These are phyloP conservation scores for Atethmia centrago DNA, from an alignment of 2,888 invertebrate genomes.

Conservation along the genomic window DNA sequence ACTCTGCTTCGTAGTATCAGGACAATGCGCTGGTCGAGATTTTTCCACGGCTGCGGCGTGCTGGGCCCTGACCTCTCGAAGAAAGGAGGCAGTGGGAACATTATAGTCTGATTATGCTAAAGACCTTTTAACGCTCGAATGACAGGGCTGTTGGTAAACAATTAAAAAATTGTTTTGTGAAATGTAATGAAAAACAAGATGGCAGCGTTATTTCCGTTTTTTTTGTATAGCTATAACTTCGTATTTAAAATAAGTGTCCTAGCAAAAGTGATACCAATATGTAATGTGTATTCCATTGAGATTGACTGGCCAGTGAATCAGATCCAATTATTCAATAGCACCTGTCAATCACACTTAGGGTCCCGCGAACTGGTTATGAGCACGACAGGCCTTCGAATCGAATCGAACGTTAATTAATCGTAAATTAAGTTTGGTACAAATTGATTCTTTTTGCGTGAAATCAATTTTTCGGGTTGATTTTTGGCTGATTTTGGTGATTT, in stretches of 20 bases:
- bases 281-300: slow-evolving; percentile 55
- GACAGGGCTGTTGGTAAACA: too few species aligned
- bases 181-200: not conserved
- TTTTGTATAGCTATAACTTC: not conserved
- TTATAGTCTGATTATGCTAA: too few species aligned
- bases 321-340: slow-evolving; percentile 63
- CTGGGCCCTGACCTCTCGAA: too few species aligned
- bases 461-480: not conserved
- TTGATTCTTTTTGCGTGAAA: slow-evolving; percentile 17
- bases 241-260: not conserved
- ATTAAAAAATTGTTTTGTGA: too few species aligned
- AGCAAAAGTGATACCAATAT: slow-evolving; percentile 33
- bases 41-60: too few species aligned
- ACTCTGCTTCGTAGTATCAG: too few species aligned
- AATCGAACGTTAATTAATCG: too few species aligned
- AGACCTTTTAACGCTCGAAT: too few species aligned
- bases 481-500: slow-evolving; percentile 1
- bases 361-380: slow-evolving; percentile 53
- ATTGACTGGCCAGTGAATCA: slow-evolving; percentile 59
- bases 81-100: too few species aligned
- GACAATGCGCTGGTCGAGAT: too few species aligned
- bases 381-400: slow-evolving; percentile 35
- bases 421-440: slow-evolving; percentile 54
- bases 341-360: slow-evolving; percentile 60
- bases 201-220: not conserved